Evolutionary conservation across 1,140 invertebrate species (phyloP).

Genomic region (Hestina assimilis): DNA sequence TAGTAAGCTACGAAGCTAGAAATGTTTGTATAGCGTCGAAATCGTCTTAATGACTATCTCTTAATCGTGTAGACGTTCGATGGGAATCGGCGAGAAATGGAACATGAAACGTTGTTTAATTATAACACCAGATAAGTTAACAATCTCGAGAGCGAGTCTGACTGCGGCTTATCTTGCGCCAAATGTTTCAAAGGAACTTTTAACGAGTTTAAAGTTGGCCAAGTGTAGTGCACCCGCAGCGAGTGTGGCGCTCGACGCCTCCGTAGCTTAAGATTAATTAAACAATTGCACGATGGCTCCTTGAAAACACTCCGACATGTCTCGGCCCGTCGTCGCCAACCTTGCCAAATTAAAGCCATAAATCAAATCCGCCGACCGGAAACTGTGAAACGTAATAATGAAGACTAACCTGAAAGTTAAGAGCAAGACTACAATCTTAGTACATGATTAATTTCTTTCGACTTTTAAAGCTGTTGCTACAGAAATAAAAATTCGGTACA

Average conservation of each 20-base stretch:
- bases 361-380: slow-evolving; percentile 74
- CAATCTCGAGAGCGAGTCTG: slow-evolving; percentile 69
- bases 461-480: neutral
- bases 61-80: slow-evolving; percentile 16
- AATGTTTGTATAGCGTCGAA: slow-evolving; percentile 6
- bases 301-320: slow-evolving; percentile 77
- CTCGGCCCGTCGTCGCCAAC: slow-evolving; percentile 74
- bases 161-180: slow-evolving; percentile 75
- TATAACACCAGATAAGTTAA: slow-evolving; percentile 76
- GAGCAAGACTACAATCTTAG: slow-evolving; percentile 40
- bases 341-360: slow-evolving; percentile 77
- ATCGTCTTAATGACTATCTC: slow-evolving; percentile 18
- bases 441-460: slow-evolving; percentile 38
- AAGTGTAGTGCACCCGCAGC: slow-evolving; percentile 72
- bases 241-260: slow-evolving; percentile 50
- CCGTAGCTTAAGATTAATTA: slow-evolving; percentile 75
- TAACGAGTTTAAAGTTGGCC: slow-evolving; percentile 77
- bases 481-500: neutral
- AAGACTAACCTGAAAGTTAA: slow-evolving; percentile 57
- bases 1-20: slow-evolving; percentile 6
- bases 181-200: slow-evolving; percentile 78
- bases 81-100: slow-evolving; percentile 44
- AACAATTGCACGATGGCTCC: slow-evolving; percentile 76
- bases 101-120: slow-evolving; percentile 67
- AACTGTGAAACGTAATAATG: slow-evolving; percentile 72